These are phyloP conservation scores for Crotalus horridus DNA, from an alignment of 2,113 vertebrate species.

Conservation along the genomic window DNA sequence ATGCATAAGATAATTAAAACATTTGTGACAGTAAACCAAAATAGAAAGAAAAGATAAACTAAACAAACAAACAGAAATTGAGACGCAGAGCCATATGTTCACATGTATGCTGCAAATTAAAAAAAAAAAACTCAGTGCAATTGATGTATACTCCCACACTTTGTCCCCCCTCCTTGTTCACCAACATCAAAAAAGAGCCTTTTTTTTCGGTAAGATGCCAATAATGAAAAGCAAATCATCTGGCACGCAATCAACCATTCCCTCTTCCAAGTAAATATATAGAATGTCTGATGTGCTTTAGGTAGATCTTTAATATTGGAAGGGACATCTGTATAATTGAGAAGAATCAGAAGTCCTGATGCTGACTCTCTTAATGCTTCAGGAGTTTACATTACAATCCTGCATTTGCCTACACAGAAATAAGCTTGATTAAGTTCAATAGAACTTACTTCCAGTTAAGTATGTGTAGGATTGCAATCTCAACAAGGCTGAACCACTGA, in stretches of 20 bases:
- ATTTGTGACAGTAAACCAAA: conserved; percentile 69
- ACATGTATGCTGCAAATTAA: conserved; percentile 20
- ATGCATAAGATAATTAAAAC: conserved; percentile 68
- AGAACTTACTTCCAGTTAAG: not conserved
- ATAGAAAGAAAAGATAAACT: conserved; percentile 66
- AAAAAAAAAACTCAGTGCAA: conserved; percentile 29
- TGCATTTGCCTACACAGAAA: not conserved
- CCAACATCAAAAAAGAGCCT: fast-evolving
- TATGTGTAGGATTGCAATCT: not conserved
- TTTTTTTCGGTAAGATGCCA: not conserved
- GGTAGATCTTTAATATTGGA: not conserved
- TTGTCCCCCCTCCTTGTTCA: fast-evolving
- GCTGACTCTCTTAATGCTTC: not conserved
- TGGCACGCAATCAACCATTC: conserved; percentile 5
- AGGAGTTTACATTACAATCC: not conserved
- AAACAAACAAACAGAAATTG: conserved; percentile 69
- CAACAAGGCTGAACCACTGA: not conserved
- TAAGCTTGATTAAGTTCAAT: not conserved
- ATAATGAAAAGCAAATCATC: conserved; percentile 9
- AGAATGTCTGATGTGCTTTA: not conserved
- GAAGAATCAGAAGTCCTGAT: not conserved
- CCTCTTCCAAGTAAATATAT: not conserved
- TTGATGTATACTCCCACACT: conserved; percentile 1
- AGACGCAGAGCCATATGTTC: conserved; percentile 64
- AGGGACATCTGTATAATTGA: not conserved